These are phyloP conservation scores for Sceloporus tristichus DNA, from an alignment of 2,113 vertebrate genomes.

Conservation along the genomic window DNA sequence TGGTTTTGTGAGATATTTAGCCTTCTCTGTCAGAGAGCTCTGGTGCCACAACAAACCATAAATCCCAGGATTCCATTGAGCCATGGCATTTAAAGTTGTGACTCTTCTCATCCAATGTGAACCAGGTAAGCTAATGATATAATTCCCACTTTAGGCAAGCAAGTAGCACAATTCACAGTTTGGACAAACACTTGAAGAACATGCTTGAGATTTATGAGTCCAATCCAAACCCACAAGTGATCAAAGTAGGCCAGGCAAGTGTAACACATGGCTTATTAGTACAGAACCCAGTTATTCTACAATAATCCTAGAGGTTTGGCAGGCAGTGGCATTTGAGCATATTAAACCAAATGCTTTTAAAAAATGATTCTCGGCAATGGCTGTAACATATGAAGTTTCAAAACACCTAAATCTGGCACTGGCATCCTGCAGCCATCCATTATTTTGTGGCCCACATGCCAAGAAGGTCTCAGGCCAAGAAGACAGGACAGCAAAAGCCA, in stretches of 20 bases:
- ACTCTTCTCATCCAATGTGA: not conserved
- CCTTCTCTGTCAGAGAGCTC: no score
- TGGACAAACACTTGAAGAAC: slow-evolving; percentile 26
- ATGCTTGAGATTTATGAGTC: slow-evolving; percentile 2
- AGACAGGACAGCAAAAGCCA: not conserved
- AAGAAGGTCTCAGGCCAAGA: not conserved
- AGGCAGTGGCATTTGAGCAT: slow-evolving; percentile 31
- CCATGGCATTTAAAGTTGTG: no score
- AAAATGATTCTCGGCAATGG: slow-evolving; percentile 25
- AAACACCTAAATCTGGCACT: not conserved
- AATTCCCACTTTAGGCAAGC: slow-evolving; percentile 15
- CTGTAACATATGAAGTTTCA: slow-evolving; percentile 7
- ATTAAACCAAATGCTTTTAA: slow-evolving; percentile 30
- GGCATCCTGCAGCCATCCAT: not conserved
- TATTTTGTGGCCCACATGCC: slow-evolving; percentile 12
- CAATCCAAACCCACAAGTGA: slow-evolving; percentile 23
- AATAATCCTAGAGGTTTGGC: slow-evolving; percentile 46
- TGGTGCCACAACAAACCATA: no score
- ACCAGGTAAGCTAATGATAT: slow-evolving; percentile 11
- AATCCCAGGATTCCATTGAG: no score
- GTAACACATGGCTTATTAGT: slow-evolving; percentile 33
- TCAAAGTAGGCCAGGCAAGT: not conserved
- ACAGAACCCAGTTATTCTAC: slow-evolving; percentile 25
- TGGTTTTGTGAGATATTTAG: no score
- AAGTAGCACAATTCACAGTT: slow-evolving; percentile 15